A percentile compares a stretch with the other conserved stretches of the same genome.
Evolutionary conservation across 1,140 invertebrate species (phyloP).

Genomic region (Aphelenchoides avenae): DNA sequence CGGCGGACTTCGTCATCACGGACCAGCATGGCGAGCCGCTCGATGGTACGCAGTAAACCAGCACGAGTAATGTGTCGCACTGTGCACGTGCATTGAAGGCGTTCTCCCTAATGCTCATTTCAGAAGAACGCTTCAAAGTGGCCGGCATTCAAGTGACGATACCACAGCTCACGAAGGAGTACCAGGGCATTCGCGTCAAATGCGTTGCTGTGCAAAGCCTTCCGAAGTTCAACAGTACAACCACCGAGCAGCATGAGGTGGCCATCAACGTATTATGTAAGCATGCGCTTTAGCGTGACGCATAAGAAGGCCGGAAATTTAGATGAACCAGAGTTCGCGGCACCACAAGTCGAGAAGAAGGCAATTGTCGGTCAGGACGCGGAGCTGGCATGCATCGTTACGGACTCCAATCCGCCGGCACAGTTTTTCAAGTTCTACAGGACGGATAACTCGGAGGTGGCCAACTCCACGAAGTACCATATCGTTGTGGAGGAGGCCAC

Average conservation of each 20-base stretch:
- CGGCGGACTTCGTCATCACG: slow-evolving; percentile 24
- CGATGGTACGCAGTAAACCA: slow-evolving; percentile 1
- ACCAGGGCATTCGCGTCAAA: slow-evolving; percentile 29
- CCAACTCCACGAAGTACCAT: no score
- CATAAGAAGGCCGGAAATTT: slow-evolving; percentile 6
- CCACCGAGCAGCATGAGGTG: slow-evolving; percentile 26
- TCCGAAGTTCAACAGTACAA: slow-evolving; percentile 23
- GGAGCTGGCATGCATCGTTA: slow-evolving; percentile 24
- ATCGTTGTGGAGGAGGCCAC: no score
- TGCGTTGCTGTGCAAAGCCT: slow-evolving; percentile 34
- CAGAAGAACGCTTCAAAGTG: slow-evolving; percentile 18
- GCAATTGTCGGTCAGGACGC: slow-evolving; percentile 15
- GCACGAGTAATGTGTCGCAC: slow-evolving; percentile 14
- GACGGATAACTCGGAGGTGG: no score
- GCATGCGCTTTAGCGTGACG: background rate
- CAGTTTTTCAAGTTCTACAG: slow-evolving; percentile 28
- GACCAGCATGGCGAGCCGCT: slow-evolving; percentile 19
- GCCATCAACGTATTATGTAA: slow-evolving; percentile 8
- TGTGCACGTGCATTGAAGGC: slow-evolving; percentile 11
- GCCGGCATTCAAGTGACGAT: slow-evolving; percentile 24
- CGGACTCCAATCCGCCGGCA: slow-evolving; percentile 34
- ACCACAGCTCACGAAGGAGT: slow-evolving; percentile 9
- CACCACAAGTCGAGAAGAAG: slow-evolving; percentile 20
- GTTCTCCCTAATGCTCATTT: no score
- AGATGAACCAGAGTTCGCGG: slow-evolving; percentile 24